A percentile compares a stretch with the other conserved stretches of the same genome.
phyloP scores from a whole-genome alignment of 2,888 invertebrate species.

The Physocephala rufipes region DNA sequence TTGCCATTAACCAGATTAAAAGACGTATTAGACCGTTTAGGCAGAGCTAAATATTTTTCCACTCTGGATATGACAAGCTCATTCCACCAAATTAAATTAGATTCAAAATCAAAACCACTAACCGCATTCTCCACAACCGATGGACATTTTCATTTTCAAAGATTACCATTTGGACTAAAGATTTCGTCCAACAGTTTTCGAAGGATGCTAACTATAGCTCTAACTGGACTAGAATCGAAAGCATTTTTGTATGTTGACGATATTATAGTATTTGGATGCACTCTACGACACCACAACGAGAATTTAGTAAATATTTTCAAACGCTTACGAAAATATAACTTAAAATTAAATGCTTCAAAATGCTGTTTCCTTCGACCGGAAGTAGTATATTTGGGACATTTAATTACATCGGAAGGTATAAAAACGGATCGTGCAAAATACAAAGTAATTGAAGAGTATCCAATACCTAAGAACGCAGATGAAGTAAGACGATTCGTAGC shows the following conservation, averaged over 20 bases:
- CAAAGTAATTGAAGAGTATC: slow-evolving; percentile 9
- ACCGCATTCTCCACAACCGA: not conserved
- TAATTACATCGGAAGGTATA: too few relatives aligned
- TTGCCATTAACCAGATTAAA: slow-evolving; percentile 31
- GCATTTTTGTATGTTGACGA: not conserved
- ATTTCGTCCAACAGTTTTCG: slow-evolving; percentile 1
- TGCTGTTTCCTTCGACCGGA: slow-evolving; percentile 9
- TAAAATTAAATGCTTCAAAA: not conserved
- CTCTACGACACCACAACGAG: not conserved
- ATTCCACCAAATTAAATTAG: slow-evolving; percentile 4
- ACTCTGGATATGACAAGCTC: slow-evolving; percentile 22
- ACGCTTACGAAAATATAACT: not conserved
- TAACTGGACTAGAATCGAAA: not conserved
- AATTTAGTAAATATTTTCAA: not conserved
- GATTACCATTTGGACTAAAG: not conserved
- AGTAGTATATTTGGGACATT: slow-evolving; percentile 2
- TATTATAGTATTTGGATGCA: not conserved
- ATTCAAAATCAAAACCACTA: not conserved
- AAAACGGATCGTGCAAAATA: not conserved
- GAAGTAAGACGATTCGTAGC: slow-evolving; percentile 41
- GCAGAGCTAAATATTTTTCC: slow-evolving; percentile 40
- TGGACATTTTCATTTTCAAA: slow-evolving; percentile 34
- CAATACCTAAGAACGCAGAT: slow-evolving; percentile 42
- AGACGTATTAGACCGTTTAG: slow-evolving; percentile 35
- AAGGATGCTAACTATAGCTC: slow-evolving; percentile 2